Percentiles rank a stretch among this genome's conserved stretches.
Evolutionary conservation across 2,113 vertebrate species (phyloP).

Genomic region (Damaliscus lunatus): DNA sequence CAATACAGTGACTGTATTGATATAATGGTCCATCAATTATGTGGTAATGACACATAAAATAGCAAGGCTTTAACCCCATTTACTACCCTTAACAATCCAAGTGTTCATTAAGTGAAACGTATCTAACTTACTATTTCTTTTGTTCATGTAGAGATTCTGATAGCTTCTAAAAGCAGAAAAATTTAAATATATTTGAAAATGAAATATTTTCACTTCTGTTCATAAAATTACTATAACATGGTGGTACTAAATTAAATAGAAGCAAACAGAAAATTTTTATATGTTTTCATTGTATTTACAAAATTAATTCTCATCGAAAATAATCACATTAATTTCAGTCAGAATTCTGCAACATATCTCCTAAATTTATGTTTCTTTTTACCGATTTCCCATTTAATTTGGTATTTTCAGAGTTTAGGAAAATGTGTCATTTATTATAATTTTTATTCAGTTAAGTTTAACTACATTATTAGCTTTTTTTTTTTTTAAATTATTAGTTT

Average conservation of each 20-base stretch:
- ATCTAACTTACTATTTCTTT: not conserved
- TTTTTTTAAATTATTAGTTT: not conserved
- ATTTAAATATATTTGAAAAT: constrained; percentile 44
- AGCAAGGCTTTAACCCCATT: not conserved
- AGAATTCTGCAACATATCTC: not conserved
- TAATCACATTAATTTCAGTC: not conserved
- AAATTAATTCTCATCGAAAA: constrained; percentile 26
- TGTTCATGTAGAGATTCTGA: constrained; percentile 15
- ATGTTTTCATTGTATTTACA: not conserved
- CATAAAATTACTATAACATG: not conserved
- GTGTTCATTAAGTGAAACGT: not conserved
- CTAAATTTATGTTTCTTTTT: not conserved
- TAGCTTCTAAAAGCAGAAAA: constrained; percentile 29
- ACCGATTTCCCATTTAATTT: not conserved
- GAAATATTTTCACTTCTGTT: constrained; percentile 36
- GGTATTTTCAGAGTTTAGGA: constrained; percentile 22
- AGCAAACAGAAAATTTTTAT: not conserved
- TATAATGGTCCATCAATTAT: not conserved
- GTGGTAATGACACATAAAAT: not conserved
- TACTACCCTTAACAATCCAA: not conserved
- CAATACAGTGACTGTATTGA: not conserved
- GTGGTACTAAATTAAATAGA: not conserved
- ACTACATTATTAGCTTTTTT: not conserved
- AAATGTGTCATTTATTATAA: constrained; percentile 1
- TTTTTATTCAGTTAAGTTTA: constrained; percentile 12